Evolutionary conservation across 2,888 invertebrate genomes (phyloP).

Genomic region (Plebejus melissa): DNA sequence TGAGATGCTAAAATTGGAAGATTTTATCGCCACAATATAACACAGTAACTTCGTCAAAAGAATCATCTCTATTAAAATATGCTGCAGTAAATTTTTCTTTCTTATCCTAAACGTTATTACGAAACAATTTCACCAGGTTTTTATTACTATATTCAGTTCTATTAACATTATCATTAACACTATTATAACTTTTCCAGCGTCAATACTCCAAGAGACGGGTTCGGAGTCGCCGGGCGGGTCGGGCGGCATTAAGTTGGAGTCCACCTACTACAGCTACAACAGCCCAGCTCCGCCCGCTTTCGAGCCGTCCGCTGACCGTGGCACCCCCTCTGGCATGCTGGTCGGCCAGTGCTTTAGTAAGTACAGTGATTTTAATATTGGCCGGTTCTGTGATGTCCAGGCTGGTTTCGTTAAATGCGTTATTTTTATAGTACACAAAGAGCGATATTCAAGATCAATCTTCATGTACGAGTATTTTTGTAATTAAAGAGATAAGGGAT

Average conservation of each 20-base stretch:
- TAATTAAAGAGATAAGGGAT: no score
- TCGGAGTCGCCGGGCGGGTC: conserved; percentile 81
- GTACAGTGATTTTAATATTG: neutral
- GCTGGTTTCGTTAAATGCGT: no score
- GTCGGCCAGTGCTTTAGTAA: conserved; percentile 89
- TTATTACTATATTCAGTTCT: neutral
- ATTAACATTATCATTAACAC: neutral
- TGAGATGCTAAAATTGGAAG: no score
- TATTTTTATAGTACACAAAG: no score
- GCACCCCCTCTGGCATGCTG: conserved; percentile 84
- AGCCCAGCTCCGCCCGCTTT: conserved; percentile 69
- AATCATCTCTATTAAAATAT: neutral
- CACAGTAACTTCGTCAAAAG: neutral
- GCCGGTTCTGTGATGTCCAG: no score
- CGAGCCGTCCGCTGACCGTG: conserved; percentile 64
- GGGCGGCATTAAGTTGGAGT: conserved; percentile 73
- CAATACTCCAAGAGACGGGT: conserved; percentile 94
- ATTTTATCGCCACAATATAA: neutral
- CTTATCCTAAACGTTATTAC: neutral
- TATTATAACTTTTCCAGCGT: conserved; percentile 79
- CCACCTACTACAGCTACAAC: conserved; percentile 74
- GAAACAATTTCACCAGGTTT: no score
- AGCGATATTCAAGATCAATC: no score
- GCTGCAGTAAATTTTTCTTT: neutral
- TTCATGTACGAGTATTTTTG: no score